phyloP scores from a whole-genome alignment of 2,113 vertebrate species.

The Rhombomys opimus region DNA sequence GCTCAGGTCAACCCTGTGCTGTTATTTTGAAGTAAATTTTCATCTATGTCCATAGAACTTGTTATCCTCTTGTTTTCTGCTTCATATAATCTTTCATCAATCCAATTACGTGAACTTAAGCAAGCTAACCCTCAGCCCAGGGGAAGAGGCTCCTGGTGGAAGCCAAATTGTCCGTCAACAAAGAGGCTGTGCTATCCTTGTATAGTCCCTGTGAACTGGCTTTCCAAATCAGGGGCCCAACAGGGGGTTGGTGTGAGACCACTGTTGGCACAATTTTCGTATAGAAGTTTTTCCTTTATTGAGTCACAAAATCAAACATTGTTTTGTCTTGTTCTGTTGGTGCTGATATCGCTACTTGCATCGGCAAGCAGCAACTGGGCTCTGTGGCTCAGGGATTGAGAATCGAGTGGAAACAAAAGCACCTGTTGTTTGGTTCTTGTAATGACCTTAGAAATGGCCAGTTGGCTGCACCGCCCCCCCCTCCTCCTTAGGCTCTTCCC shows the following conservation, averaged over 20 bases:
- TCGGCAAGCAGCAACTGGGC: slow-evolving; percentile 43
- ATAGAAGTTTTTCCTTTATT: not conserved
- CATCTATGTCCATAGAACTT: not conserved
- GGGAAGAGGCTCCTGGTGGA: not conserved
- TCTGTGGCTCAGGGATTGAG: slow-evolving; percentile 69
- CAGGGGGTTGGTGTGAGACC: not conserved
- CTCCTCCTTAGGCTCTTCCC: slow-evolving; percentile 55
- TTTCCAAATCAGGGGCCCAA: rapidly evolving
- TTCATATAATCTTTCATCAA: not conserved
- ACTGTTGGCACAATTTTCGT: not conserved
- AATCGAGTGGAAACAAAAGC: slow-evolving; percentile 82
- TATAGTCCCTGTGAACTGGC: not conserved
- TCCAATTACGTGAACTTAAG: not conserved
- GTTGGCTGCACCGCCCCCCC: slow-evolving; percentile 43
- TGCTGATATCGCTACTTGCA: not conserved
- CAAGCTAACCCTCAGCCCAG: not conserved
- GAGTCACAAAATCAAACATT: not conserved
- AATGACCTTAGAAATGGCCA: slow-evolving; percentile 82
- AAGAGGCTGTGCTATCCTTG: not conserved
- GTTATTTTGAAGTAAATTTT: not conserved
- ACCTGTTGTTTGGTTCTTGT: slow-evolving; percentile 86
- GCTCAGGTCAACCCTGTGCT: too few species aligned
- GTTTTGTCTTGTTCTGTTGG: not conserved
- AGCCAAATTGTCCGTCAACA: not conserved
- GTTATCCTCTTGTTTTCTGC: not conserved